Evolutionary conservation across 1,140 invertebrate genomes (phyloP).

Genomic region (Gryon sp.): DNA sequence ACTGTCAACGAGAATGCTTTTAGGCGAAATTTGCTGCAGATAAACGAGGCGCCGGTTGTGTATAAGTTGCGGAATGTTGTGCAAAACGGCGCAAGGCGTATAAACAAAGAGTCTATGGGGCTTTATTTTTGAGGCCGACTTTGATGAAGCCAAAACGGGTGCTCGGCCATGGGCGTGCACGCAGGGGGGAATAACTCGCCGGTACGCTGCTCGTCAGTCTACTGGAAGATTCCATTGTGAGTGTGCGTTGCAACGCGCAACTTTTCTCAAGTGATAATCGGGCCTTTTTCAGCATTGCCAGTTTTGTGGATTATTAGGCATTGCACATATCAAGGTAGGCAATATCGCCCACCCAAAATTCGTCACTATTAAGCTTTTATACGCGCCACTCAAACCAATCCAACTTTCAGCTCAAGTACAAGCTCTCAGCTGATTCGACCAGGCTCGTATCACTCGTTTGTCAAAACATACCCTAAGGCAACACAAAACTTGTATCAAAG

Average conservation of each 20-base stretch:
- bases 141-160: slow-evolving; percentile 46
- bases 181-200: slow-evolving; percentile 73
- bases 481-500: too few relatives aligned
- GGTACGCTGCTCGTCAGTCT: slow-evolving; percentile 74
- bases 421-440: slow-evolving; percentile 44
- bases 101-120: background rate
- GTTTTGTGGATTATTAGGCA: slow-evolving; percentile 26
- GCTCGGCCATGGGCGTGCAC: slow-evolving; percentile 69
- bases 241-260: slow-evolving; percentile 74
- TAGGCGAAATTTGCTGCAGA: slow-evolving; percentile 63
- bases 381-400: background rate
- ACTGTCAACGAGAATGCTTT: slow-evolving; percentile 69
- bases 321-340: slow-evolving; percentile 44
- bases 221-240: slow-evolving; percentile 79
- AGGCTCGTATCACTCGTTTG: slow-evolving; percentile 40
- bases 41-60: slow-evolving; percentile 37
- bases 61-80: background rate
- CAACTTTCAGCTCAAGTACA: slow-evolving; percentile 14
- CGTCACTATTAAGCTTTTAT: slow-evolving; percentile 5
- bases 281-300: slow-evolving; percentile 59
- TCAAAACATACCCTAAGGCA: too few relatives aligned
- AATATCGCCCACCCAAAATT: slow-evolving; percentile 1
- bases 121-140: slow-evolving; percentile 10
- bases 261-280: slow-evolving; percentile 54
- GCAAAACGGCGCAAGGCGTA: background rate